Base-by-base conservation (phyloP, 2,888 invertebrate species). In the Aleiodes alternator region DNA sequence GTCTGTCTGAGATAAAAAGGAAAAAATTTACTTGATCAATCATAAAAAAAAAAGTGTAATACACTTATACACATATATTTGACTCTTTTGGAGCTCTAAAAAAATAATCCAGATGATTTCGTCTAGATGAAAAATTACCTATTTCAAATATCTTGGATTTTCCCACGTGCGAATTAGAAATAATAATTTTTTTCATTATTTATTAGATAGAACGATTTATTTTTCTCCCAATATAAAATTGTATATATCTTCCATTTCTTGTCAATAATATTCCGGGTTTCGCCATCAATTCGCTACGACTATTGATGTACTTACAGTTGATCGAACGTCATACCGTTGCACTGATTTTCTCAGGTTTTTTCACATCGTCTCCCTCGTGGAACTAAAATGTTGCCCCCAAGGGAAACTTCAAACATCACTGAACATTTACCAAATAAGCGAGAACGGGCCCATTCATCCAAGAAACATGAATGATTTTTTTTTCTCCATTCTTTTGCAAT, bases 301-400 rank as follows among this genome's bases (percentile, higher is more conserved):
- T 48, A 66, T 66, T 57, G 75, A 69, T 80, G 77, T 68, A 80
- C 78, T 78, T 78, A 78, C 79, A 75, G 74, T 77, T 68, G 76
- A 64, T 69, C 72, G 68, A 71, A 59, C 55, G 64, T 74, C 51
- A 75, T 74, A 73, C 75, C 73, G 72, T 56, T 70, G 55, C 43
- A 78, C 50, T 50, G 69, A 64, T 73, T 72, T 75, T n/a, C 51
- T 11, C 68, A 14, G 12, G 68, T 68, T 51, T 68, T 51, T 51
- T 51, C 51, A 50, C 31, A 51, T 68, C 29, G 31, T 51, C 59
- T n/a, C 29, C 11, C 48, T 64, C 8, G 34, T n/a, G 59, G 59
- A 38, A 59, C 14, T 31, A 29, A n/a, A 59, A 14, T 64, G n/a
- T n/a, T n/a, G 64, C 43, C 64, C 68, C 12, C 51, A 12, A 7